A percentile compares a stretch with the other conserved stretches of the same genome.
Evolutionary conservation across 2,113 vertebrate genomes (phyloP).

Genomic region (Prolemur simus): DNA sequence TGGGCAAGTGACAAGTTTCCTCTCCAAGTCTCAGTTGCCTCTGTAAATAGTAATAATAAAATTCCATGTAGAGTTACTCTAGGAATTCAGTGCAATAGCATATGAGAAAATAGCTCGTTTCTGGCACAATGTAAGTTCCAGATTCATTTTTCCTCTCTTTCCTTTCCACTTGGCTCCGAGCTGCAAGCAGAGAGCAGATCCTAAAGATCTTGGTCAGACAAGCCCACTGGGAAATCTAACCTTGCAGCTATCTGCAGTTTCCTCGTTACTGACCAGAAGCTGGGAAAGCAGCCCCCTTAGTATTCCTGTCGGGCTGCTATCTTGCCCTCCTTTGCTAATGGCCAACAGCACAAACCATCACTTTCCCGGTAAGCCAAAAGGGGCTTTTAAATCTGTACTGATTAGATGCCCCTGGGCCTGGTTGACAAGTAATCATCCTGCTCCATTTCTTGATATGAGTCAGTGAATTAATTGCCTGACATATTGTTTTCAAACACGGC

Average conservation of each 20-base stretch:
- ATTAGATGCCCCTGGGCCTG: neutral
- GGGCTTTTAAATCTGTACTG: slow-evolving; percentile 20
- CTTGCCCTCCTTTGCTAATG: neutral
- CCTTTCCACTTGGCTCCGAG: neutral
- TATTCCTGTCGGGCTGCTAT: neutral
- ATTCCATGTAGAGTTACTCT: neutral
- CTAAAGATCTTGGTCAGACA: neutral
- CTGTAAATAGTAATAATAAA: neutral
- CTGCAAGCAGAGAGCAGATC: neutral
- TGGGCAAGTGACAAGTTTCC: neutral
- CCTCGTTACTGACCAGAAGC: neutral
- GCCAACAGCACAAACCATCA: neutral
- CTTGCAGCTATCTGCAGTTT: neutral
- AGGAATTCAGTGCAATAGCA: neutral
- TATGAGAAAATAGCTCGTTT: neutral
- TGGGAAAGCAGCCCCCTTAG: neutral
- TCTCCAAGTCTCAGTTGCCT: neutral
- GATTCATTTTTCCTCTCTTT: neutral
- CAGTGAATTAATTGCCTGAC: slow-evolving; percentile 18
- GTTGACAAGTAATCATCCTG: neutral
- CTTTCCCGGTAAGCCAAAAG: neutral
- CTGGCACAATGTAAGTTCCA: neutral
- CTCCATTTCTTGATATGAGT: slow-evolving; percentile 30
- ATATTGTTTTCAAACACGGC: slow-evolving; percentile 16
- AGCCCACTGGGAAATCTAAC: neutral